Evolutionary conservation across 2,113 vertebrate genomes (phyloP).

Genomic region (Heloderma charlesbogerti): DNA sequence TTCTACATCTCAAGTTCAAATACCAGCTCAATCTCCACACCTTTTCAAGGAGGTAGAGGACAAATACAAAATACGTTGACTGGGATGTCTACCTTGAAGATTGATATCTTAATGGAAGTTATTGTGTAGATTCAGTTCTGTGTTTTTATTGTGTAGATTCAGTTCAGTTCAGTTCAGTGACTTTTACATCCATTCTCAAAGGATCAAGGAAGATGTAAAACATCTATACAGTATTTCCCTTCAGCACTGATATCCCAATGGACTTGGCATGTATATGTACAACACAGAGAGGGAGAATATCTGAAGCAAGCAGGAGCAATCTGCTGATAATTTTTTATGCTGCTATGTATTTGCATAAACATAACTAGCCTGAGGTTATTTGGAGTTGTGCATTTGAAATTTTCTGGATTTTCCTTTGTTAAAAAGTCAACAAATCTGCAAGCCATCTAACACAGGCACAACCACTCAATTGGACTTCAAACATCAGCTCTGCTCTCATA

Average conservation of each 20-base stretch:
- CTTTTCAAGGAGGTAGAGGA: too few relatives aligned
- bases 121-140: neutral
- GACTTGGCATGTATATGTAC: too few relatives aligned
- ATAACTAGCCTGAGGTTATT: neutral
- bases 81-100: neutral
- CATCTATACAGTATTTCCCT: too few relatives aligned
- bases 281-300: neutral
- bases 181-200: neutral
- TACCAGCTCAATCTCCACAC: too few relatives aligned
- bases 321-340: neutral
- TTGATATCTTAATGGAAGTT: neutral
- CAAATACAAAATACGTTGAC: neutral
- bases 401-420: neutral
- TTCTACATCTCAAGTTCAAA: too few relatives aligned
- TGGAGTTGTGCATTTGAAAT: neutral
- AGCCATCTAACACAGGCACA: neutral
- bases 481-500: neutral
- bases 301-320: neutral
- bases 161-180: neutral
- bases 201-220: too few relatives aligned
- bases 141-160: neutral
- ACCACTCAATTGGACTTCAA: neutral
- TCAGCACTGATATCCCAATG: too few relatives aligned
- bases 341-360: neutral
- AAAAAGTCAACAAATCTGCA: neutral